Base-by-base conservation (phyloP, 2,113 vertebrate genomes). In the Forbesichthys papilliferus region DNA sequence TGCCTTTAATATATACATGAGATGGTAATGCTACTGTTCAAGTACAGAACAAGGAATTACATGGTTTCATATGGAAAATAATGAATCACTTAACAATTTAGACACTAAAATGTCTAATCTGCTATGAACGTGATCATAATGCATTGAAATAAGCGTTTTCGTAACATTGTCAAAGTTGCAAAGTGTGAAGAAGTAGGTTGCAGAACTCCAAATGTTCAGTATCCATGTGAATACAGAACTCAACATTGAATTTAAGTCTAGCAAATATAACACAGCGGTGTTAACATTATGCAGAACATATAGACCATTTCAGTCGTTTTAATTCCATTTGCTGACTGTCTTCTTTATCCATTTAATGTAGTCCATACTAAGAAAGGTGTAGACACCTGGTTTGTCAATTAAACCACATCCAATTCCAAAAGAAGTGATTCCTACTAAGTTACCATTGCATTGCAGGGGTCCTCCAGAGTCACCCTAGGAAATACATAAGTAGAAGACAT, bases 381-480 rank as follows among this genome's bases (percentile, higher is more conserved):
- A 92, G 0, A 92, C 86, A 14, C 89, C 91, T 0, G 91, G 88
- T 1, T 80, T 77, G 3, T 53, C 64, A 3, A 5, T 56, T 0
- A 12, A 0, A 20, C 86, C 91, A 73, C 89, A 91, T 0, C 0
- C 0, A 0, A 0, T 0, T 11, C 80, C 3, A 71, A 87, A 91
- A 9, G 91, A 90, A 1, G 89, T 85, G 53, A 92, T 46, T 59
- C 89, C 91, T 4, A 78, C 68, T 0, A 90, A 69, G 1, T 0
- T 56, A 3, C 58, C 53, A 0, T 73, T 71, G 62, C 90, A 92
- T 36, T 90, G 0, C 66, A 92, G 80, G 0, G 91, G 91, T 0
- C 90, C 91, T 42, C 91, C 91, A 1, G 91, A 92, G 66, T 91
- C 91, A 1, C 90, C 91, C 91, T 92, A 1, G 4, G 54, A 55